A percentile compares a stretch with the other conserved stretches of the same genome.
These are phyloP conservation scores for Nomada goodeniana DNA, from an alignment of 2,888 invertebrate species.

Conservation along the genomic window DNA sequence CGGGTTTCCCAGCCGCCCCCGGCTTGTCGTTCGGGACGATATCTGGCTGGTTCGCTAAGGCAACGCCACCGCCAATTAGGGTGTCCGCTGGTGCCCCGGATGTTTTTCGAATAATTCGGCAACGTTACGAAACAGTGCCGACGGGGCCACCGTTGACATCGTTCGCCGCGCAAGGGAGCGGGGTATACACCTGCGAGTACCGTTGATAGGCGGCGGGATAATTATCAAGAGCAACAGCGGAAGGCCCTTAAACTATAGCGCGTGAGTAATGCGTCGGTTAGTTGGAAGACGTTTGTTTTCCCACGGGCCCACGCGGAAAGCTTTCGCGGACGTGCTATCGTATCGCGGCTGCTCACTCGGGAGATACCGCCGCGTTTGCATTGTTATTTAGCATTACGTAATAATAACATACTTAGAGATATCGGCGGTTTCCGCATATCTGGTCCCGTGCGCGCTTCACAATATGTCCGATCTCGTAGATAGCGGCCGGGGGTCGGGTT, in stretches of 20 bases:
- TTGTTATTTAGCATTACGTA: conserved; percentile 39
- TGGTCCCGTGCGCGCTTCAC: conserved; percentile 27
- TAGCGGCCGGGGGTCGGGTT: conserved; percentile 34
- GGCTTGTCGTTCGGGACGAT: too few relatives aligned
- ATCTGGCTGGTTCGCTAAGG: neutral
- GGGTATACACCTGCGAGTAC: too few relatives aligned
- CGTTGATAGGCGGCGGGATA: too few relatives aligned
- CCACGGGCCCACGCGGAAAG: neutral
- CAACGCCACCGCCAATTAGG: neutral
- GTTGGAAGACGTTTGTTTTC: neutral
- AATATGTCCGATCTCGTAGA: conserved; percentile 62
- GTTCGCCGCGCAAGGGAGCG: too few relatives aligned
- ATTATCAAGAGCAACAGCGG: too few relatives aligned
- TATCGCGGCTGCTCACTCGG: neutral
- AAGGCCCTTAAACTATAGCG: too few relatives aligned
- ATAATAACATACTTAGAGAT: conserved; percentile 46
- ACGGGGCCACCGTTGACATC: too few relatives aligned
- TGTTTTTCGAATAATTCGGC: too few relatives aligned
- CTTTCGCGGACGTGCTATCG: conserved; percentile 11
- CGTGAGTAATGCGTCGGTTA: too few relatives aligned
- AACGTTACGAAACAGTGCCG: too few relatives aligned
- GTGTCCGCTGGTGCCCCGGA: neutral
- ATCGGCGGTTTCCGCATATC: conserved; percentile 40
- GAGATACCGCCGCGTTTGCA: conserved; percentile 22
- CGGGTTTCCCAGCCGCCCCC: neutral